Evolutionary conservation across 2,113 vertebrate genomes (phyloP).

Genomic region (Apodemus sylvaticus): DNA sequence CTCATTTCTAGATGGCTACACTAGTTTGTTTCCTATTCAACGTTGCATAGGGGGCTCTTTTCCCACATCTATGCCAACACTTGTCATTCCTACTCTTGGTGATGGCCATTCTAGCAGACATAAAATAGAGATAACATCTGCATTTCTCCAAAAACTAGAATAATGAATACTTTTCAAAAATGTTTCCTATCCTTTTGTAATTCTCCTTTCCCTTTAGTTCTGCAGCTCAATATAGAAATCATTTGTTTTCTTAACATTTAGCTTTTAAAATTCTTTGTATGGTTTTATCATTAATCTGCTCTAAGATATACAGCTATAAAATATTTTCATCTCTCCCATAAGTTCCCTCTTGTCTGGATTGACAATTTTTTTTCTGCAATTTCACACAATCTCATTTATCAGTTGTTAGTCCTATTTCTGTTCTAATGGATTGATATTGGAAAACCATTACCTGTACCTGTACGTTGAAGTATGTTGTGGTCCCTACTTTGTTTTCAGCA

Average conservation of each 20-base stretch:
- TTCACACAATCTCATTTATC: no score
- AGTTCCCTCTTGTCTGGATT: no score
- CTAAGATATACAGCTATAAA: neutral
- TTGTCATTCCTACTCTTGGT: neutral
- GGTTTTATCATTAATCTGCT: neutral
- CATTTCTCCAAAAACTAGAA: neutral
- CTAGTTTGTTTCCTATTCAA: neutral
- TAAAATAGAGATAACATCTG: neutral
- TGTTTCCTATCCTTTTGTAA: neutral
- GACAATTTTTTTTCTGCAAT: no score
- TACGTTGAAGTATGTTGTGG: neutral
- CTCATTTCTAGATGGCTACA: neutral
- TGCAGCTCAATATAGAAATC: neutral
- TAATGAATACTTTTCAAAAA: neutral
- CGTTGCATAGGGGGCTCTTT: neutral
- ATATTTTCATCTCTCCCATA: neutral
- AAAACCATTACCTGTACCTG: no score
- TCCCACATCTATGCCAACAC: neutral
- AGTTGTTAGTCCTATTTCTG: no score
- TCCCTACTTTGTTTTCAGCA: neutral
- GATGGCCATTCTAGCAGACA: neutral
- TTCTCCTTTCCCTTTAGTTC: neutral
- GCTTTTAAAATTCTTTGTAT: neutral
- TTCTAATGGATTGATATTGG: no score
- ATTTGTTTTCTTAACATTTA: neutral